Evolutionary conservation across 2,797 vertebrate species (phyloP).

Genomic region (Falco naumanni): DNA sequence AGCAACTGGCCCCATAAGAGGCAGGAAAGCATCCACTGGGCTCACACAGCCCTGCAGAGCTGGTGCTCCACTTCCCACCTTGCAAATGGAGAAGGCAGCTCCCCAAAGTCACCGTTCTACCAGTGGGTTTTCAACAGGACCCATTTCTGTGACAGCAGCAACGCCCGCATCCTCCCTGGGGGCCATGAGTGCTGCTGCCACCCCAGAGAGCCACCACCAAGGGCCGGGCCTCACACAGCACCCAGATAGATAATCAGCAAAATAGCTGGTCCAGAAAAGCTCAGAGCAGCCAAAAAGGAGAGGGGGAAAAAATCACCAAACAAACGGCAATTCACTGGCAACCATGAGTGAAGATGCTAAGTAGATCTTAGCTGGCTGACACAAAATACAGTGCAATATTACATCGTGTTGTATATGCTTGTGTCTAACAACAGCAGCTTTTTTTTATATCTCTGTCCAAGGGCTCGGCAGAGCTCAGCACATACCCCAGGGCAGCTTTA

Average conservation of each 20-base stretch:
- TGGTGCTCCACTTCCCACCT: neutral
- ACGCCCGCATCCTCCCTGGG: accelerated
- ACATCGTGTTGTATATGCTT: neutral
- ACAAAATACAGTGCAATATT: neutral
- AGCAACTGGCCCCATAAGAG: neutral
- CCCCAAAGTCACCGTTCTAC: neutral
- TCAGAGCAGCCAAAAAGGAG: neutral
- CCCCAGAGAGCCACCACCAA: neutral
- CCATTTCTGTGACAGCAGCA: neutral
- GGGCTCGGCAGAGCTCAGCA: neutral
- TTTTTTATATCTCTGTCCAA: accelerated
- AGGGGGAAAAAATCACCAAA: neutral
- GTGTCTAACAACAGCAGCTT: neutral
- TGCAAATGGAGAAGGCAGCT: neutral
- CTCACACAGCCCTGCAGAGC: neutral
- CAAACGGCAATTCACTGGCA: neutral
- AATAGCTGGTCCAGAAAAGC: neutral
- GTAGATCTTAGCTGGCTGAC: neutral
- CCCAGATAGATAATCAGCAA: neutral
- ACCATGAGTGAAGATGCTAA: neutral
- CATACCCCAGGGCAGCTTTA: neutral
- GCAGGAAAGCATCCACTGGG: neutral
- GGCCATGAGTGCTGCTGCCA: neutral
- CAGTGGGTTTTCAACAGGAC: neutral
- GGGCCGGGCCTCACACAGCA: neutral